Base-by-base conservation (phyloP, 2,113 vertebrate genomes). In the Phyllostomus hastatus region DNA sequence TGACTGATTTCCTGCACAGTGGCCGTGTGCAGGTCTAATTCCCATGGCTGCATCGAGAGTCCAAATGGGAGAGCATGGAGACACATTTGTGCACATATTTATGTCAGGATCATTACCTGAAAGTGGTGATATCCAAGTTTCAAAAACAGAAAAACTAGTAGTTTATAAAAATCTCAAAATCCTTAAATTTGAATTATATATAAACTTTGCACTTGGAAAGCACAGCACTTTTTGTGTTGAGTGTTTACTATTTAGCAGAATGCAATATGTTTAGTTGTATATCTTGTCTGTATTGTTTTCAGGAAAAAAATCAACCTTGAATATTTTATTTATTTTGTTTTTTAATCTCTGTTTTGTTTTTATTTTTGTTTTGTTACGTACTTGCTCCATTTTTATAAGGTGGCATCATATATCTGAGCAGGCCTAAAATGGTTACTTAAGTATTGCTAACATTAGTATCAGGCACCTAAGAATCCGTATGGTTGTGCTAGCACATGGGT, bases 261-360 rank as follows among this genome's bases (percentile, higher is more conserved):
- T 93, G 38, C 83, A 35, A 97, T 96, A 82, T 81, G 4, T 97
- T 97, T 97, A 92, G 96, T 94, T 95, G 84, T 80, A 28, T 48
- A 80, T 94, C 79, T 93, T 93, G 31, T 93, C 89, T 85, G 92
- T 82, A 93, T 97, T 95, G 87, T 89, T 97, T 97, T 97, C 92
- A 83, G 75, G 75, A 96, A 92, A 95, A 87, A 94, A 94, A 95
- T 7, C 82, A 94, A 94, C 96, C 93, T 97, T 97, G 95, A 96
- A 97, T 94, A 97, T 98, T 97, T 97, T 97, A 98, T 98, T 98
- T 97, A 97, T 96, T 97, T 98, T 98, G 35, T 48, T 76, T 38
- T 31, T 6, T 76, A 20, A 67, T 31, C 28, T 61, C 20, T n/a
- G 4, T 50, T 78, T 50, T 75, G 7, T 16, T 75, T 46, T 75